A percentile compares a stretch with the other conserved stretches of the same genome.
phyloP scores from a whole-genome alignment of 2,888 invertebrate genomes.

The Pristionchus arcanus region DNA sequence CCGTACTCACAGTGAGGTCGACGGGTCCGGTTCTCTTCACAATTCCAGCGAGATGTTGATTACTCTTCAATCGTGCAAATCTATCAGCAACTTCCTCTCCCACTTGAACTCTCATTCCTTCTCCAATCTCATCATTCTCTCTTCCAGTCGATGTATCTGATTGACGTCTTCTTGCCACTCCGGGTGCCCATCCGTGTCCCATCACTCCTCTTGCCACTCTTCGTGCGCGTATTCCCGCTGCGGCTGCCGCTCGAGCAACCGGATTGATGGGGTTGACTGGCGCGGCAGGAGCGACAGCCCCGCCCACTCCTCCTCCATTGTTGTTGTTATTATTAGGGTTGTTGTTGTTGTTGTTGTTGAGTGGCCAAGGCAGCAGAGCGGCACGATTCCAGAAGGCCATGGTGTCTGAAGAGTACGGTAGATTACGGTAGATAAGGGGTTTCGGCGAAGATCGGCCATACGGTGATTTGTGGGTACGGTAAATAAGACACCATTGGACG shows the following conservation, averaged over 20 bases:
- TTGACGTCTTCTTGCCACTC: background rate
- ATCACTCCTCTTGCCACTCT: background rate
- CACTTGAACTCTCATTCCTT: background rate
- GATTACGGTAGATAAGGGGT: background rate
- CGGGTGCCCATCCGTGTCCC: conserved; percentile 10
- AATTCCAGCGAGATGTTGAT: background rate
- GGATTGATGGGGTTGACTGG: conserved; percentile 3
- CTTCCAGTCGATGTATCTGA: conserved; percentile 21
- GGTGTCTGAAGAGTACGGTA: background rate
- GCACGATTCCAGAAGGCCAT: conserved; percentile 38
- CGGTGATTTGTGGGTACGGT: too few species aligned
- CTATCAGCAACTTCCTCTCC: conserved; percentile 2
- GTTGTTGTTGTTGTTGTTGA: conserved; percentile 14
- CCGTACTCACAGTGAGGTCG: background rate
- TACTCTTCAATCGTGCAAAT: background rate
- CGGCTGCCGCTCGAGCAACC: conserved; percentile 4
- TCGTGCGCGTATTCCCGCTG: background rate
- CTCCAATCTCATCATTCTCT: background rate
- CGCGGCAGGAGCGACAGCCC: background rate
- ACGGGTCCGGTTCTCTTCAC: background rate
- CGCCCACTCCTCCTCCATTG: background rate
- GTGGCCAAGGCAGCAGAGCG: conserved; percentile 25
- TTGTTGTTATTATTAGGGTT: background rate
- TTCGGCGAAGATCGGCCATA: too few species aligned
- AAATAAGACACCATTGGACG: too few species aligned